phyloP scores from a whole-genome alignment of 2,113 vertebrate species.

The Callipepla squamata region DNA sequence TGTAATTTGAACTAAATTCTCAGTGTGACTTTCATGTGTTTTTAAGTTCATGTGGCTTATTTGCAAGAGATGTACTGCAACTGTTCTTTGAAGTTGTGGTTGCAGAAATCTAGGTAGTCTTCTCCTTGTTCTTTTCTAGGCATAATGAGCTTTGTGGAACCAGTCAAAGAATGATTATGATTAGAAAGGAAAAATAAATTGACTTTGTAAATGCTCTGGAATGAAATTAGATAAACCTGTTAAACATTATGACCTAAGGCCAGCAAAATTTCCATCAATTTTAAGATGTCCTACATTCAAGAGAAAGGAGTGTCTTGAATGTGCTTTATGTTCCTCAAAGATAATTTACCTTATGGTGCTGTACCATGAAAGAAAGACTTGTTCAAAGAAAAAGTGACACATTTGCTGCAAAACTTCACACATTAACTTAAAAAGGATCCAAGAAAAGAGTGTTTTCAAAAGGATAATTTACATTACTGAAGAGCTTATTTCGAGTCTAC shows the following conservation, averaged over 20 bases:
- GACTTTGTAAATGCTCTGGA: slow-evolving; percentile 50
- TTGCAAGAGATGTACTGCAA: not conserved
- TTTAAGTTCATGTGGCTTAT: not conserved
- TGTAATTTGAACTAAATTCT: slow-evolving; percentile 39
- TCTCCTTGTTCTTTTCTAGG: slow-evolving; percentile 16
- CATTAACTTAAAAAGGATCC: slow-evolving; percentile 64
- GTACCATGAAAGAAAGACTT: slow-evolving; percentile 67
- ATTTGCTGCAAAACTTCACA: slow-evolving; percentile 65
- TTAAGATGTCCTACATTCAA: slow-evolving; percentile 65
- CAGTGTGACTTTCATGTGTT: slow-evolving; percentile 18
- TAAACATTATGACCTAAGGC: slow-evolving; percentile 57
- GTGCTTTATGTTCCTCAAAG: slow-evolving; percentile 67
- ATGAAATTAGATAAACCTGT: slow-evolving; percentile 67
- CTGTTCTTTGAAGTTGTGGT: slow-evolving; percentile 2
- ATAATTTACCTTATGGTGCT: slow-evolving; percentile 67
- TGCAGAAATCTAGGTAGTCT: not conserved
- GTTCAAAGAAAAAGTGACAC: slow-evolving; percentile 69
- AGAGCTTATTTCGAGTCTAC: slow-evolving; percentile 54
- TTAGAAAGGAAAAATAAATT: slow-evolving; percentile 14
- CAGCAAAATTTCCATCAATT: slow-evolving; percentile 63
- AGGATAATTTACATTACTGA: slow-evolving; percentile 71
- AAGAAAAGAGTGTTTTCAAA: slow-evolving; percentile 60
- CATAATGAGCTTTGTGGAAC: slow-evolving; percentile 3
- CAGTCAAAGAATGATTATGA: slow-evolving; percentile 37
- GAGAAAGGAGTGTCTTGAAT: slow-evolving; percentile 46